Evolutionary conservation across 2,888 invertebrate genomes (phyloP).

Genomic region (Temnothorax unifasciatus): DNA sequence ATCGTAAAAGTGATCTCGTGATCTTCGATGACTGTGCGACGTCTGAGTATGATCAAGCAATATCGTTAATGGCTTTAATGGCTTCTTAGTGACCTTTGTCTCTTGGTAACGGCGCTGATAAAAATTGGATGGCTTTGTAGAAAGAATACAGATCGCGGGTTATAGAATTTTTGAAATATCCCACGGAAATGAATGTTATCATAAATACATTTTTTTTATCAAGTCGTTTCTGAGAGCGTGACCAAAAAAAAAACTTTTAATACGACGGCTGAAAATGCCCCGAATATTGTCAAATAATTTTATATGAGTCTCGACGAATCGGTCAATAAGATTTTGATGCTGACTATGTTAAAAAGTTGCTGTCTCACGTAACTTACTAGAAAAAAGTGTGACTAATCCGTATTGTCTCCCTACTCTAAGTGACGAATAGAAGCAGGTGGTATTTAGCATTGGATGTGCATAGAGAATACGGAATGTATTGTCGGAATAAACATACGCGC

Average conservation of each 20-base stretch:
- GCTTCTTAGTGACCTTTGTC: not conserved
- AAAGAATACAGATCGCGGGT: not conserved
- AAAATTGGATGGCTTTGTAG: not conserved
- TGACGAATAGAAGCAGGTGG: not conserved
- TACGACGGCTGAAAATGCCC: not conserved
- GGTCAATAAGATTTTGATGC: not conserved
- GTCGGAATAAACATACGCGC: slow-evolving; percentile 18
- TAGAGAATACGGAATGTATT: not conserved
- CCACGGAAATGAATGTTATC: not conserved
- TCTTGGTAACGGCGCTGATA: not conserved
- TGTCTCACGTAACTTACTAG: not conserved
- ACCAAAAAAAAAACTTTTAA: not conserved
- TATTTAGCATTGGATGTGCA: not conserved
- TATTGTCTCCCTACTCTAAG: not conserved
- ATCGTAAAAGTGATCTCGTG: not conserved
- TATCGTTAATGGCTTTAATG: slow-evolving; percentile 23
- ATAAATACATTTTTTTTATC: not conserved
- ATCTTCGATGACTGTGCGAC: not conserved
- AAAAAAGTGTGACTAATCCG: not conserved
- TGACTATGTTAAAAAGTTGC: not conserved
- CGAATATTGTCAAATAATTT: not conserved
- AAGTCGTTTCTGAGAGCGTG: not conserved
- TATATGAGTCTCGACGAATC: not conserved
- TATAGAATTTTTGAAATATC: not conserved
- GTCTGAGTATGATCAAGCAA: slow-evolving; percentile 4